Evolutionary conservation across 2,888 invertebrate genomes (phyloP).

Genomic region (Zeuzera pyrina): DNA sequence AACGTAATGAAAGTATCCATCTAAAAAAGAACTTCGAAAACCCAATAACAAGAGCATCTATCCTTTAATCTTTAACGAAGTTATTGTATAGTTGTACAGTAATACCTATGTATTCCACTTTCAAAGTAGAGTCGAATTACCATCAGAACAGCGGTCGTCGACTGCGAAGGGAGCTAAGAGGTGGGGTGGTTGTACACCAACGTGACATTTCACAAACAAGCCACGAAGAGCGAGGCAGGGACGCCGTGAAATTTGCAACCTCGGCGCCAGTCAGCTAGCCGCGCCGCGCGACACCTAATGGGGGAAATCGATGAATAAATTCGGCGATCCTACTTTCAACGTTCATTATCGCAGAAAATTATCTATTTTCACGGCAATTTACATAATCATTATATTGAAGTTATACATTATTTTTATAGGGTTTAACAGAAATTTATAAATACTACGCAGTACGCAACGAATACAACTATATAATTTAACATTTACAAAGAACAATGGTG

Average conservation of each 20-base stretch:
- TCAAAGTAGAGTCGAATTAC: constrained; percentile 40
- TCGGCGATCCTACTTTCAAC: constrained; percentile 23
- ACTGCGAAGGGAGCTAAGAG: constrained; percentile 21
- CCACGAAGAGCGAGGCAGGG: constrained; percentile 32
- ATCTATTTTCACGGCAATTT: constrained; percentile 15
- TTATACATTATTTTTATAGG: too few relatives aligned
- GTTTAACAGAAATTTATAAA: too few relatives aligned
- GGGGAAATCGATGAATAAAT: constrained; percentile 48
- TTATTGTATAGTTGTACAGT: too few relatives aligned
- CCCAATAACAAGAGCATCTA: too few relatives aligned
- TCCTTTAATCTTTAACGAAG: too few relatives aligned
- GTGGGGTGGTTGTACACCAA: constrained; percentile 24
- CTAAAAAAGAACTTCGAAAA: too few relatives aligned
- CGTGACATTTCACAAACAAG: constrained; percentile 64
- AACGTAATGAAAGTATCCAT: too few relatives aligned
- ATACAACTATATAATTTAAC: too few relatives aligned
- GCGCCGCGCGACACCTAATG: constrained; percentile 28
- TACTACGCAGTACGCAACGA: too few relatives aligned
- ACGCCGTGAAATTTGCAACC: constrained; percentile 40
- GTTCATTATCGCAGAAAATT: constrained; percentile 26
- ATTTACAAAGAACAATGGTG: too few relatives aligned
- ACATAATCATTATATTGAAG: constrained; percentile 11
- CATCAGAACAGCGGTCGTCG: constrained; percentile 29
- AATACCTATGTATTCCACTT: too few relatives aligned
- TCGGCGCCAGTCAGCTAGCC: constrained; percentile 19